Conservation (phyloP, 2,113 vertebrate species). For the Ondatra zibethicus region DNA sequence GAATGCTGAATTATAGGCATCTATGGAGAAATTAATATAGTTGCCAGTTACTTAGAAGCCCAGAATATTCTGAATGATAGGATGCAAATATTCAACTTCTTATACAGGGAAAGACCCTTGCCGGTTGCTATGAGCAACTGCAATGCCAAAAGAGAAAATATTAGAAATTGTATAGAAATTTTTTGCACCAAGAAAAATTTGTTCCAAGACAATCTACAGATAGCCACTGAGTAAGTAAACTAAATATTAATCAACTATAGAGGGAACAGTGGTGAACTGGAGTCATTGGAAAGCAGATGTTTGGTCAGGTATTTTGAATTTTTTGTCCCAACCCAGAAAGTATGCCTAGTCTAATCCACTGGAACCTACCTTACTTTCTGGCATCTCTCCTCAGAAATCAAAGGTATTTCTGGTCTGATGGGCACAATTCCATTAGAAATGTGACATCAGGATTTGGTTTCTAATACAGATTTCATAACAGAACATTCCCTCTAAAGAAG, state of each 20-base stretch:
- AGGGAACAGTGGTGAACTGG: background rate
- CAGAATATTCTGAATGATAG: background rate
- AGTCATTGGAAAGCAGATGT: background rate
- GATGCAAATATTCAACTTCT: background rate
- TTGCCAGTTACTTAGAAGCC: background rate
- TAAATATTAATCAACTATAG: background rate
- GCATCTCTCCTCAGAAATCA: background rate
- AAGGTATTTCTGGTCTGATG: background rate
- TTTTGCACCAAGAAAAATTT: background rate
- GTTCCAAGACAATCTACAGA: background rate
- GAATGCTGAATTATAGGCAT: no score
- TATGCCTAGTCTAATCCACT: background rate
- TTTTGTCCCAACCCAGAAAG: background rate
- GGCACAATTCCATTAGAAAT: background rate
- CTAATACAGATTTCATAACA: background rate
- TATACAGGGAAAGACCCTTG: background rate
- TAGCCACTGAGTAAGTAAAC: background rate
- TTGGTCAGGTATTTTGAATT: background rate
- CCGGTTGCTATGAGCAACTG: background rate
- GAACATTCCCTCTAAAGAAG: background rate
- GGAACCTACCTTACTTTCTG: background rate
- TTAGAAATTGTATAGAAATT: background rate
- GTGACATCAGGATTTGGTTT: background rate
- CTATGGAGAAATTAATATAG: background rate
- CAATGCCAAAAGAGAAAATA: background rate